Evolutionary conservation across 2,113 vertebrate species (phyloP), one percentile per base, ranked within the genome.

Genomic region (Triplophysa tibetana): DNA sequence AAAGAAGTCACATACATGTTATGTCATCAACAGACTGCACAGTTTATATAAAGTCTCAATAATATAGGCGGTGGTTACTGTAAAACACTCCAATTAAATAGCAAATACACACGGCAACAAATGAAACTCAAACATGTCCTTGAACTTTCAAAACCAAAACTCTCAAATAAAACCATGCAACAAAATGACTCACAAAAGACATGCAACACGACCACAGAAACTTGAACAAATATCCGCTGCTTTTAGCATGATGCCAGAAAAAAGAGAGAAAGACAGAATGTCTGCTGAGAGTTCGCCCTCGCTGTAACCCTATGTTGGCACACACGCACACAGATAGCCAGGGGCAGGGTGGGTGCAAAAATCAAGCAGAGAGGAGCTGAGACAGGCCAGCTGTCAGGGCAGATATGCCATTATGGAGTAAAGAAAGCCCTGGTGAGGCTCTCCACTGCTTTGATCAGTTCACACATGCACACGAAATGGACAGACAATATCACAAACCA

Each of bases 361-460:
- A 12, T 5, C 26, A 52, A 65, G 68, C 38, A 78, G 56, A 77
- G 24, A 23, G 70, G 43, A 63, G 75, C 52, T 64, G 16, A 56
- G 63, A 81, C 45, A 63, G 70, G 61, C 29, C 64, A 83, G 79
- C 82, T 85, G 82, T 83, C 84, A 79, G 54, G 70, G 56, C 13
- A n/a, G 54, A 79, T 86, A 21, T 63, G 66, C 48, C 41, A 58
- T 54, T 29, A 63, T 70, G 68, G 70, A 77, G 21, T 50, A 52
- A 26, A 23, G 38, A 60, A 33, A 41, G 50, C 9, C 43, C 50
- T 60, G 69, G 11, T 62, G 74, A 64, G n/a, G n/a, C 63, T 48
- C 23, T 69, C n/a, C 23, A 54, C 68, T 38, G 50, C 50, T 41
- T 43, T n/a, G 45, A n/a, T 56, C 48, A 45, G 6, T 14, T 24